These are phyloP conservation scores for Alloscopus bannaensis DNA, from an alignment of 2,888 invertebrate species.

Conservation along the genomic window DNA sequence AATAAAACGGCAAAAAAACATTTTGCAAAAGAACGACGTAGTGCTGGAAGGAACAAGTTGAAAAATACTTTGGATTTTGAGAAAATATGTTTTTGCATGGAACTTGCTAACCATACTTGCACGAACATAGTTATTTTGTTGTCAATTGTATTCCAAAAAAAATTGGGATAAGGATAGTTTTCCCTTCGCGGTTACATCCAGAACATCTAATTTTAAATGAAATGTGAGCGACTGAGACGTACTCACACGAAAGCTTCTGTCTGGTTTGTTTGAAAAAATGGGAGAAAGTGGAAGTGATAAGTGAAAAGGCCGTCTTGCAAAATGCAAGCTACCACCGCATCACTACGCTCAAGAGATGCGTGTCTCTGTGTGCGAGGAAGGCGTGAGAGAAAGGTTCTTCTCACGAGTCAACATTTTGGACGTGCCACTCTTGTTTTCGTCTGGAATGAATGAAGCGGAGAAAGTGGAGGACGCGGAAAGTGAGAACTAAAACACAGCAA, in stretches of 20 bases:
- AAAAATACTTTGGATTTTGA: too few relatives aligned
- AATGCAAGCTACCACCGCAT: too few relatives aligned
- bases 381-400: background rate
- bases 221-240: conserved; percentile 6
- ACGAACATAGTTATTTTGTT: too few relatives aligned
- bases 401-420: conserved; percentile 16
- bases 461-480: background rate
- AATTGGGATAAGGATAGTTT: too few relatives aligned
- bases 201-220: conserved; percentile 27
- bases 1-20: background rate
- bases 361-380: background rate
- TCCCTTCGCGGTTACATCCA: too few relatives aligned
- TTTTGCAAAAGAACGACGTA: background rate
- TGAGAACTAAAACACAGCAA: background rate
- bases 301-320: too few relatives aligned
- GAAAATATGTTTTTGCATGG: too few relatives aligned
- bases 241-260: background rate
- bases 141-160: too few relatives aligned
- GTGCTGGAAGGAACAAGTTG: too few relatives aligned
- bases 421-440: conserved; percentile 12
- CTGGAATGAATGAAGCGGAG: conserved; percentile 11
- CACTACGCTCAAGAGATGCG: too few relatives aligned
- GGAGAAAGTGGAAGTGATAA: conserved; percentile 12
- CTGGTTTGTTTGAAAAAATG: conserved; percentile 3
- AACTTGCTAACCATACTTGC: too few relatives aligned